Base-by-base conservation (phyloP, 1,140 invertebrate genomes). In the Gonioctena quinquepunctata region DNA sequence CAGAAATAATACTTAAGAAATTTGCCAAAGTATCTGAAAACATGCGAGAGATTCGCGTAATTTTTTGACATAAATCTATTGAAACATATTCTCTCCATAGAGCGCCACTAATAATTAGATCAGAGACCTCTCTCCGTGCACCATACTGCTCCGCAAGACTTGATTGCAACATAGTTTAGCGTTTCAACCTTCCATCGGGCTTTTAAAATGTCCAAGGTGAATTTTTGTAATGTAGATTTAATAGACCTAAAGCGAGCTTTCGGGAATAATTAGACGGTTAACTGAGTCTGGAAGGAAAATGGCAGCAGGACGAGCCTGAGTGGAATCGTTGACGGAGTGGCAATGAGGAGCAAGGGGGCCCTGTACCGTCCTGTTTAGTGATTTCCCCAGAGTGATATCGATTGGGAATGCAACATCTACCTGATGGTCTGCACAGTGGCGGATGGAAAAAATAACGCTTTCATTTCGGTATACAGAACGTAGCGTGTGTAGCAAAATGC, bases 311-410 rank as follows among this genome's bases (percentile, higher is more conserved):
- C 66, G 63, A 33, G 27, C 63, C 26, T 13, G 60, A 62, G 52
- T 21, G 52, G 52, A 54, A 61, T 54, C 48, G 63, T 54, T 54
- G 63, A 66, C 63, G 28, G 63, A 27, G 63, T 26, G 63, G 63
- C 49, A 66, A 66, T 66, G 68, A 57, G 26, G 50, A 54, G 54
- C 57, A 54, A 33, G 61, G 19, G 50, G 63, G 52, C 49, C 26
- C 62, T 23, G 54, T 26, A 65, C n/a, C 69, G 74, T 72, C 71
- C 76, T 76, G 74, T 79, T 79, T 79, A 73, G 75, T 79, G 77
- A 79, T 79, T 79, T 79, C 77, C 77, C 77, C 74, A 79, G 77
- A 77, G 77, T 79, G 71, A 72, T 76, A 79, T 79, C 76, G 77
- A 79, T 79, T 79, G 77, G 72, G 73, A 72, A 77, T 73, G 71